Conservation (phyloP, 2,797 vertebrate genomes). For the Mus spretus region DNA sequence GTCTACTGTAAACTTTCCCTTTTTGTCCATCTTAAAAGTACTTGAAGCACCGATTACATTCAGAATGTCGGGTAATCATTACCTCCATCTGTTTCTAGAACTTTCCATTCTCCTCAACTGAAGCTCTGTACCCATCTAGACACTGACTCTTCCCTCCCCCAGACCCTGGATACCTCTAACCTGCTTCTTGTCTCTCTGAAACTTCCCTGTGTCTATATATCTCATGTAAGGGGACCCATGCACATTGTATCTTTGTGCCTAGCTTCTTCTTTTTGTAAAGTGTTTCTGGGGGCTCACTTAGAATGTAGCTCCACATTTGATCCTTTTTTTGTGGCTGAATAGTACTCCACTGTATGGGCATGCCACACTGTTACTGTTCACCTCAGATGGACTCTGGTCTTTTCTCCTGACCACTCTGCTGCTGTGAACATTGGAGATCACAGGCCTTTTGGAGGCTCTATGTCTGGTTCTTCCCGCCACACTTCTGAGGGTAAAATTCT, state of each 20-base stretch:
- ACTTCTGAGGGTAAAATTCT: background rate
- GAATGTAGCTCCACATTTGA: background rate
- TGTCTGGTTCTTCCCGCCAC: background rate
- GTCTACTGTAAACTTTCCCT: background rate
- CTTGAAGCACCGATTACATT: accelerated
- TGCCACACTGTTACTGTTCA: background rate
- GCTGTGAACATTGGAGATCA: background rate
- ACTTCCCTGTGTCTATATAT: too few relatives aligned
- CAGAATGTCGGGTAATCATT: accelerated
- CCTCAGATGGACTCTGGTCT: background rate
- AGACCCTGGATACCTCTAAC: accelerated
- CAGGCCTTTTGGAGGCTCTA: background rate
- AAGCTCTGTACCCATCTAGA: background rate
- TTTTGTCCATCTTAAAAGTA: background rate
- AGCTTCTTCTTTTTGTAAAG: background rate
- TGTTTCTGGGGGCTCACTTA: background rate
- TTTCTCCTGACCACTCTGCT: background rate
- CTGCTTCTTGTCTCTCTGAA: background rate
- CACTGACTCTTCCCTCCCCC: background rate
- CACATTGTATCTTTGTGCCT: background rate
- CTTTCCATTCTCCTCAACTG: background rate
- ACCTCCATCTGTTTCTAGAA: accelerated
- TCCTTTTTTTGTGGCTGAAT: background rate
- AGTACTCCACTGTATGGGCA: accelerated
- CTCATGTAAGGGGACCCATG: background rate